Conservation (phyloP, 2,888 invertebrate species). For the Hydrotaea diabolus region DNA sequence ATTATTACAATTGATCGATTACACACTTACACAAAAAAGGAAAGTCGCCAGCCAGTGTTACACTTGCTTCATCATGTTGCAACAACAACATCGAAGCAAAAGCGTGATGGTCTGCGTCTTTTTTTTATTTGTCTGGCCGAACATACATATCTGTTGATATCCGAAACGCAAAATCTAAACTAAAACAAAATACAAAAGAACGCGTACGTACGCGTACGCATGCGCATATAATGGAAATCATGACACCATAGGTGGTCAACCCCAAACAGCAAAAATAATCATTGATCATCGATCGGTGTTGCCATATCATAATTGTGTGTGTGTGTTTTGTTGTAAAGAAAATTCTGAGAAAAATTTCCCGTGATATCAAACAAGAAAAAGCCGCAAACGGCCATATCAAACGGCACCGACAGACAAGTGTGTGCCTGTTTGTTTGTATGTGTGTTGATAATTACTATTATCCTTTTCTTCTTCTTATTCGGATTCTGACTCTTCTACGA, state of each 20-base stretch:
- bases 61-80: constrained; percentile 52
- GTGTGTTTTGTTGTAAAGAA: constrained; percentile 36
- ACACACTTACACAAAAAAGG: background rate
- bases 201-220: background rate
- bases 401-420: constrained; percentile 1
- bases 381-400: constrained; percentile 31
- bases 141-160: background rate
- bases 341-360: constrained; percentile 40
- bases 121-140: background rate
- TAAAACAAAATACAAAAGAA: background rate
- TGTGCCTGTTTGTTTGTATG: constrained; percentile 32
- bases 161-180: background rate
- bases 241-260: constrained; percentile 57
- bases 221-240: constrained; percentile 35
- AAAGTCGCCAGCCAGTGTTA: constrained; percentile 32
- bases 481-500: background rate
- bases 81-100: background rate
- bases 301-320: constrained; percentile 61
- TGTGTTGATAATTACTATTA: constrained; percentile 55
- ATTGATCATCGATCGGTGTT: constrained; percentile 55
- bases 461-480: constrained; percentile 44
- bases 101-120: background rate
- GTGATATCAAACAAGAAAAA: constrained; percentile 52
- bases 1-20: constrained; percentile 63
- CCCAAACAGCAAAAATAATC: constrained; percentile 28